Evolutionary conservation across 2,797 vertebrate genomes (phyloP), one percentile per base, ranked within the genome.

Genomic region (Phrynocephalus guinanensis): DNA sequence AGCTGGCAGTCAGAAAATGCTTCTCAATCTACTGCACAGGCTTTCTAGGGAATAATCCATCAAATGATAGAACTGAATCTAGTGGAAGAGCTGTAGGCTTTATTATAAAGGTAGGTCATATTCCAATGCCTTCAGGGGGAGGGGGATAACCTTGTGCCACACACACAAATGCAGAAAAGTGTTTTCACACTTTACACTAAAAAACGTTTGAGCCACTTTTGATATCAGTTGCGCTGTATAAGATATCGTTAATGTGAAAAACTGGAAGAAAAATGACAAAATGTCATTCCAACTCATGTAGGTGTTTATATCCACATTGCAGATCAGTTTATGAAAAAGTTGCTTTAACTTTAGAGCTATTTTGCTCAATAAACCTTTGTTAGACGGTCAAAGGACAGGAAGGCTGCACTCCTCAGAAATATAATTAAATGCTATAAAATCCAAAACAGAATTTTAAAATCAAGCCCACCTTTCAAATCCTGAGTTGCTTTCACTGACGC

Each of bases 401-500:
- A 44, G 56, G 82, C 0, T 0, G 77, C 15, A 75, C 30, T 78
- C 84, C 87, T 48, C 11, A 26, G 80, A 76, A 15, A 82, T 24
- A 81, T n/a, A n/a, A n/a, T 24, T 85, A 72, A 44, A 30, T 48
- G 33, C 66, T 18, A 60, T 78, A 79, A 78, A 78, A 78, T 67
- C 38, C 48, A 73, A 86, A 44, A 72, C 3, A 11, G 89, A 87
- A 88, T 92, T 83, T 66, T 72, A 3, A 5, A 91, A 1, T 90
- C 75, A 84, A 93, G 83, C 67, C 67, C 90, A 15, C 79, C 38
- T 8, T 84, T 82, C 76, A 89, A 93, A 81, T 89, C 3, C 0
- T 50, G 33, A 93, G 76, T 88, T 79, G 85, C 79, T 85, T 44
- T 82, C 83, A 87, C 83, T n/a, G 33, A 18, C 70, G 85, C 7